A percentile compares a stretch with the other conserved stretches of the same genome.
These are phyloP conservation scores for Cephus pygmeus DNA, from an alignment of 2,888 invertebrate genomes.

Conservation along the genomic window DNA sequence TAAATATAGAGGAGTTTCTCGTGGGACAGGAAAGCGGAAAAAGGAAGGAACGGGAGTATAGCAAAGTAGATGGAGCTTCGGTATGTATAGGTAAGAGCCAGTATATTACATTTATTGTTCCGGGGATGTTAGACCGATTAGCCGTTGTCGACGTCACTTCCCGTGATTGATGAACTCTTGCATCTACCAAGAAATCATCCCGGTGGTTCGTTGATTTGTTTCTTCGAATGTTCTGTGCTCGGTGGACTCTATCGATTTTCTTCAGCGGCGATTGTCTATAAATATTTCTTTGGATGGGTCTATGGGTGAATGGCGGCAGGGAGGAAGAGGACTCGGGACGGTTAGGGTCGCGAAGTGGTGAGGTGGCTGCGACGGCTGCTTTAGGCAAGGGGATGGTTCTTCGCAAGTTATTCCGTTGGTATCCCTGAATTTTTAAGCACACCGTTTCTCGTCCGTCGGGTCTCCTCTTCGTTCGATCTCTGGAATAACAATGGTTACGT, in stretches of 20 bases:
- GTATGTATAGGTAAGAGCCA: background rate
- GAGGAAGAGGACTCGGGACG: background rate
- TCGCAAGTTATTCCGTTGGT: background rate
- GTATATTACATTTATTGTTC: background rate
- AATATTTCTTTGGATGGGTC: background rate
- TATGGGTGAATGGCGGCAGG: background rate
- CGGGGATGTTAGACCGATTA: background rate
- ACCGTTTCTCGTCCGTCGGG: background rate
- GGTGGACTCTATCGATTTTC: background rate
- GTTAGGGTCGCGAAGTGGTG: background rate
- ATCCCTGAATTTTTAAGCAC: background rate
- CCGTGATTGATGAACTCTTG: background rate
- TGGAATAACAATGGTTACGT: background rate
- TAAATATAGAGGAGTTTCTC: background rate
- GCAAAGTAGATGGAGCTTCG: background rate
- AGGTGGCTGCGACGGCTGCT: background rate
- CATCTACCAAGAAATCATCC: background rate
- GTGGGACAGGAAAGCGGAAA: background rate
- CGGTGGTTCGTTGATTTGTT: background rate
- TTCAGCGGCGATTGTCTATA: background rate
- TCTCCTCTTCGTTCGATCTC: background rate
- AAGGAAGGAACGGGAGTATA: background rate
- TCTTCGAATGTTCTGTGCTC: background rate
- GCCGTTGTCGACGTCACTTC: slow-evolving; percentile 4
- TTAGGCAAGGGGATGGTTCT: background rate